Evolutionary conservation across 2,113 vertebrate genomes (phyloP).

Genomic region (Oreochromis niloticus): DNA sequence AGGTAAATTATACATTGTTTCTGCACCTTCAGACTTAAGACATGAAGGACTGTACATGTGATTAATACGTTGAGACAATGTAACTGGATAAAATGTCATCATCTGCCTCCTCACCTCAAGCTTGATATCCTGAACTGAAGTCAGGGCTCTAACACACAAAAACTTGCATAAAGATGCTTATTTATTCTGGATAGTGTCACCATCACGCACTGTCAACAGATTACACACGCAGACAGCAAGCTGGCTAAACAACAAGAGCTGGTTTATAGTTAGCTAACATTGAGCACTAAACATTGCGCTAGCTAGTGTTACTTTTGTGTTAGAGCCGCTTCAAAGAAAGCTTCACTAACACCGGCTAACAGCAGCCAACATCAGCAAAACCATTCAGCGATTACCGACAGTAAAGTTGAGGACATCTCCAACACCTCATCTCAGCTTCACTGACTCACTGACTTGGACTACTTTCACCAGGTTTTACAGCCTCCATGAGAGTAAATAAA

Average conservation of each 20-base stretch:
- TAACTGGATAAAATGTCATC: neutral
- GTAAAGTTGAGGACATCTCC: neutral
- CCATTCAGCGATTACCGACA: neutral
- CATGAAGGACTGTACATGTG: neutral
- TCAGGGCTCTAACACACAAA: neutral
- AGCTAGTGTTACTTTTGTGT: neutral
- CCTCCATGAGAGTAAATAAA: neutral
- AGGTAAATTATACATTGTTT: neutral
- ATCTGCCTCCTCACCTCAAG: neutral
- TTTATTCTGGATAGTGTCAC: neutral
- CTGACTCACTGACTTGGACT: neutral
- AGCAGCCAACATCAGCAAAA: neutral
- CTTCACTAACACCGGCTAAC: neutral
- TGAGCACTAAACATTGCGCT: neutral
- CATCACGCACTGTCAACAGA: neutral
- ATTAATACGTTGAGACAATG: neutral
- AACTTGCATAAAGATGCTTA: neutral
- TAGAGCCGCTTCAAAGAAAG: neutral
- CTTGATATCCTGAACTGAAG: accelerated
- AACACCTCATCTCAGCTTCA: neutral
- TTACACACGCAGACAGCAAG: neutral
- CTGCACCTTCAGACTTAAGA: neutral
- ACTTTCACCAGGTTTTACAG: neutral
- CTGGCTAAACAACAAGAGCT: neutral
- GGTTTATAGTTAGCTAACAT: neutral